Evolutionary conservation across 2,797 vertebrate species (phyloP).

Genomic region (Vireo griseus): DNA sequence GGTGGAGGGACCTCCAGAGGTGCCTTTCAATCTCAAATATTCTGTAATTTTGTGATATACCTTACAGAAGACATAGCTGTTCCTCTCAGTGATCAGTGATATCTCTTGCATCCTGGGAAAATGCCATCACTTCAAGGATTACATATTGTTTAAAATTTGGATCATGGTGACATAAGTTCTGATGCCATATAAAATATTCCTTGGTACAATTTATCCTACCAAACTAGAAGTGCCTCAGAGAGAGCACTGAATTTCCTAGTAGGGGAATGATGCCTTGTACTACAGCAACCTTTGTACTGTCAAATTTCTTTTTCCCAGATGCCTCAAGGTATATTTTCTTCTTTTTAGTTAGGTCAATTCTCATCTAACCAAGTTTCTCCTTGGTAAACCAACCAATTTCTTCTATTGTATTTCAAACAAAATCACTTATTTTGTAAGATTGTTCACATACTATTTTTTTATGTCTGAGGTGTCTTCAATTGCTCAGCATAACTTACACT

Average conservation of each 20-base stretch:
- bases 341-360: neutral
- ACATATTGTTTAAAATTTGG: neutral
- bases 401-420: neutral
- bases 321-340: neutral
- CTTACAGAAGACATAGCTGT: neutral
- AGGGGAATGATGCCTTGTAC: neutral
- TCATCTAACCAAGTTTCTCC: neutral
- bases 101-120: neutral
- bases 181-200: neutral
- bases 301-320: neutral
- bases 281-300: neutral
- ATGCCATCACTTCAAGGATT: neutral
- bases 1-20: neutral
- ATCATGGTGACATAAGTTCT: neutral
- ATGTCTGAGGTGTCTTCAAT: neutral
- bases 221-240: neutral
- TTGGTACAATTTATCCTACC: neutral
- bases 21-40: neutral
- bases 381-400: neutral
- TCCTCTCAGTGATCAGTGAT: neutral
- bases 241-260: accelerated
- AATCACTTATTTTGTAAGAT: neutral
- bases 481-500: neutral
- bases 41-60: neutral
- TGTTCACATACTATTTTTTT: neutral